phyloP scores from a whole-genome alignment of 2,888 invertebrate genomes.

The Noctua comes region DNA sequence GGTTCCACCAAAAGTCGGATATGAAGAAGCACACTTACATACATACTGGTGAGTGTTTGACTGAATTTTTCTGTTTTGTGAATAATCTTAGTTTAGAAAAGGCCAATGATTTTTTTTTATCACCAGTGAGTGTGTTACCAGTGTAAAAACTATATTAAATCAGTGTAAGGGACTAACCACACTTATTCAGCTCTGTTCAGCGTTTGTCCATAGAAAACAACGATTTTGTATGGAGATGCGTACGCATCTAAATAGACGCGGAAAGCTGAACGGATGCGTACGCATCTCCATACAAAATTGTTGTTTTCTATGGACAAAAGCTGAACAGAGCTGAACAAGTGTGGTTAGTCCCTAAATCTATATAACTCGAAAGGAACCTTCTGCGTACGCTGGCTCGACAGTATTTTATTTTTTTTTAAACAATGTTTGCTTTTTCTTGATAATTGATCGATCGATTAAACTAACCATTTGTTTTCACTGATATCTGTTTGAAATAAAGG shows the following conservation, averaged over 20 bases:
- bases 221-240: too few species aligned
- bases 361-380: not conserved
- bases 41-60: conserved; percentile 94
- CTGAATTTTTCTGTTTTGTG: not conserved
- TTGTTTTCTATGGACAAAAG: too few species aligned
- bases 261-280: too few species aligned
- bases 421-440: too few species aligned
- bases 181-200: too few species aligned
- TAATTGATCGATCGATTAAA: not conserved
- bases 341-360: not conserved
- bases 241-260: too few species aligned
- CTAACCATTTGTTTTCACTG: not conserved
- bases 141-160: not conserved
- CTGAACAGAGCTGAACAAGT: too few species aligned
- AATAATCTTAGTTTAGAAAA: not conserved
- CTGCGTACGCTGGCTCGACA: too few species aligned
- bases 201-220: too few species aligned
- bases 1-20: conserved; percentile 99
- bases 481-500: not conserved
- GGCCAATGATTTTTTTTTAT: not conserved
- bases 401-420: not conserved
- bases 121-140: not conserved
- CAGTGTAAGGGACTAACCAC: too few species aligned
- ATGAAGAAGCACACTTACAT: conserved; percentile 99
- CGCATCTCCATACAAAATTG: too few species aligned